A percentile compares a stretch with the other conserved stretches of the same genome.
These are phyloP conservation scores for Amphipyra tragopoginis DNA, from an alignment of 2,888 invertebrate genomes.

Conservation along the genomic window DNA sequence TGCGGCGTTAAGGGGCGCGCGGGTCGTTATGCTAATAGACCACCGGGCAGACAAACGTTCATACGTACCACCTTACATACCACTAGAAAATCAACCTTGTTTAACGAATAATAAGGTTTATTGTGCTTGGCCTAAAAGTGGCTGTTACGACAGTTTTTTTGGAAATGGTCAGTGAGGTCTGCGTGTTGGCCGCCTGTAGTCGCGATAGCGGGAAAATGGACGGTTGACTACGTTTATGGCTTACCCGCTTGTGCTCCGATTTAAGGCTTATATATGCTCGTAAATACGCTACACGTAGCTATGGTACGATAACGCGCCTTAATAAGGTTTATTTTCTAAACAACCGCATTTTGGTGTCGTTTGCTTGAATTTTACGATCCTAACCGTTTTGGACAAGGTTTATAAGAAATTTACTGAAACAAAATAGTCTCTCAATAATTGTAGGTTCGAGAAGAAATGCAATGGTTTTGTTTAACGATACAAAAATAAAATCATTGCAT, in stretches of 20 bases:
- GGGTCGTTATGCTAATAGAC: constrained; percentile 88
- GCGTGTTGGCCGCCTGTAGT: constrained; percentile 84
- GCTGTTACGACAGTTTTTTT: constrained; percentile 56
- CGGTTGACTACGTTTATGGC: constrained; percentile 89
- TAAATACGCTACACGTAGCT: constrained; percentile 80
- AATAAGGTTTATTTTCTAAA: constrained; percentile 83
- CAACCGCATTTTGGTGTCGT: constrained; percentile 70
- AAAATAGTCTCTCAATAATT: constrained; percentile 30
- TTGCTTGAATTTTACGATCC: constrained; percentile 66
- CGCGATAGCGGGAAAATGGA: constrained; percentile 88
- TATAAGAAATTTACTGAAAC: constrained; percentile 52
- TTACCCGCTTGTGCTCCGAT: constrained; percentile 81
- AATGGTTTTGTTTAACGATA: neutral
- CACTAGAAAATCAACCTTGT: constrained; percentile 56
- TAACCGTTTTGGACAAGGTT: constrained; percentile 56
- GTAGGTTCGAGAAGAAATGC: constrained; percentile 3
- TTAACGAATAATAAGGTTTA: neutral
- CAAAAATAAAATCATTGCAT: constrained; percentile 1
- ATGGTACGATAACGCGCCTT: constrained; percentile 78
- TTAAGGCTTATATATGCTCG: constrained; percentile 81
- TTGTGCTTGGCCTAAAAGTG: neutral
- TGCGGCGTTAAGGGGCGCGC: constrained; percentile 88
- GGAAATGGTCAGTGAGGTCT: constrained; percentile 63
- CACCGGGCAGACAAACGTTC: constrained; percentile 55
- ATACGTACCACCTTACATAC: constrained; percentile 16